A percentile compares a stretch with the other conserved stretches of the same genome.
These are phyloP conservation scores for Congeria kusceri DNA, from an alignment of 2,888 invertebrate genomes.

Conservation along the genomic window DNA sequence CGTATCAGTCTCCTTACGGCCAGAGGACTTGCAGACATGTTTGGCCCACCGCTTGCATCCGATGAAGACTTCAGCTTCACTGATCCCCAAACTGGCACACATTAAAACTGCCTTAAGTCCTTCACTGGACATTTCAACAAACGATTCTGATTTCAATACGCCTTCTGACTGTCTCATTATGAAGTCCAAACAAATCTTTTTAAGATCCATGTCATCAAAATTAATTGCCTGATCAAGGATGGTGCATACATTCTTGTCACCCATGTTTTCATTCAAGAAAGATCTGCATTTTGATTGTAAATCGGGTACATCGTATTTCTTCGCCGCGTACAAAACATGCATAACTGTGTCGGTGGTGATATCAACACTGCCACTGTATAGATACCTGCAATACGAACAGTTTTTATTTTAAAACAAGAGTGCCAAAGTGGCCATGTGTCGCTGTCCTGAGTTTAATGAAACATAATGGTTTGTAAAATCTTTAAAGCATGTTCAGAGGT, in stretches of 20 bases:
- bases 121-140: background rate
- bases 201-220: background rate
- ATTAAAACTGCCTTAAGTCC: background rate
- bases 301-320: background rate
- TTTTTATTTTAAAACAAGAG: too few species aligned
- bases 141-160: background rate
- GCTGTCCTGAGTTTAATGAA: too few species aligned
- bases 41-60: too few species aligned
- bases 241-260: background rate
- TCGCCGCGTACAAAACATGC: background rate
- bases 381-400: background rate
- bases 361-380: background rate
- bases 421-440: too few species aligned
- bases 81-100: background rate
- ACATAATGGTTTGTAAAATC: too few species aligned
- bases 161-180: background rate
- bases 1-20: too few species aligned
- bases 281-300: background rate
- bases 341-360: background rate
- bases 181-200: constrained; percentile 1
- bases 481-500: too few species aligned
- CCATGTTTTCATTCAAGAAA: background rate
- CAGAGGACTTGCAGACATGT: too few species aligned
- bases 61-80: too few species aligned
- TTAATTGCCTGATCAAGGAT: background rate